Percentiles rank a stretch among this genome's conserved stretches.
Conservation (phyloP, 1,140 invertebrate genomes). For the Drosophila repleta region DNA sequence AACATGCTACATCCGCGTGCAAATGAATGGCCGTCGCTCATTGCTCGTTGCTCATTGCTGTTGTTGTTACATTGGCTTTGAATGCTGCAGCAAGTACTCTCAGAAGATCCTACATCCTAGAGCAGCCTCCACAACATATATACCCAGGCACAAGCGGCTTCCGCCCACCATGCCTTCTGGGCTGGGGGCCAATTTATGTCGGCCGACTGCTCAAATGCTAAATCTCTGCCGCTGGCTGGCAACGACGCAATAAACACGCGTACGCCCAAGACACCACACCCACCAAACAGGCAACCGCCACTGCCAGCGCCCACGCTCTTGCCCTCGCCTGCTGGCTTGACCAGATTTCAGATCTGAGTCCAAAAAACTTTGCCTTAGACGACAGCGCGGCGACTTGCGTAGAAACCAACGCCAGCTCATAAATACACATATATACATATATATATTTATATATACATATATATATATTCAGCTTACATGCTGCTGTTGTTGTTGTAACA, state of each 20-base stretch:
- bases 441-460: constrained; percentile 33
- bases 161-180: constrained; percentile 66
- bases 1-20: constrained; percentile 38
- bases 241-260: constrained; percentile 73
- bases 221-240: constrained; percentile 71
- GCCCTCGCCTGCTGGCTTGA: constrained; percentile 41
- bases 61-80: constrained; percentile 13
- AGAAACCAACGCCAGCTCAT: constrained; percentile 42
- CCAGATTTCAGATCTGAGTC: constrained; percentile 63
- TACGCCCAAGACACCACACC: constrained; percentile 67
- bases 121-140: constrained; percentile 18
- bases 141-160: constrained; percentile 11
- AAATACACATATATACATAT: constrained; percentile 25
- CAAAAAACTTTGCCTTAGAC: constrained; percentile 67
- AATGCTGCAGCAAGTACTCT: constrained; percentile 21
- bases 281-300: constrained; percentile 11
- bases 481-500: constrained; percentile 69
- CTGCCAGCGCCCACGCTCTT: constrained; percentile 3
- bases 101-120: constrained; percentile 45
- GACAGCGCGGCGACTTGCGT: constrained; percentile 39
- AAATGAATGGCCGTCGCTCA: constrained; percentile 1
- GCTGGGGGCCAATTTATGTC: constrained; percentile 64
- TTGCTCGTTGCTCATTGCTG: constrained; percentile 2
- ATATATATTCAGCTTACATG: constrained; percentile 38
- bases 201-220: constrained; percentile 61